These are phyloP conservation scores for Epizoanthus illoricatus DNA, from an alignment of 92 coral and sea anemone species.

Conservation along the genomic window DNA sequence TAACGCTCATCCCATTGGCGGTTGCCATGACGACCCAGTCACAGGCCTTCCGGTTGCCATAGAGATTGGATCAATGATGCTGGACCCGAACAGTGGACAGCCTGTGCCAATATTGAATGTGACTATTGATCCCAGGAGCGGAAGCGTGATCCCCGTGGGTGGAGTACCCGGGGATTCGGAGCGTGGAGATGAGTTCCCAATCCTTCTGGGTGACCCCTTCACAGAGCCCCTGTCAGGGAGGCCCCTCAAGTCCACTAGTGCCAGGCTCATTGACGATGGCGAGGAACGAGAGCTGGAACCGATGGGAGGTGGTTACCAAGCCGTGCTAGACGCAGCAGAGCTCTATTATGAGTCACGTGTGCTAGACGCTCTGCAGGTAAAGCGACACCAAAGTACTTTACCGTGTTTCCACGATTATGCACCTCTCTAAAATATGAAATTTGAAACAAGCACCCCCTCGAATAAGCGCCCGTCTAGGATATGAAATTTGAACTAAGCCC, in stretches of 20 bases:
- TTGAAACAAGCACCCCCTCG: too few species aligned
- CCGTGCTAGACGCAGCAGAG: slow-evolving; percentile 92
- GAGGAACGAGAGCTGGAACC: slow-evolving; percentile 92
- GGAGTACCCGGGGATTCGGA: slow-evolving; percentile 87
- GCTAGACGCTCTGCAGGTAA: slow-evolving; percentile 74
- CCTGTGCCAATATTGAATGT: slow-evolving; percentile 90
- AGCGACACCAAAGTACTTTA: not conserved
- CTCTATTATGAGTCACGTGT: slow-evolving; percentile 92
- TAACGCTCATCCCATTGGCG: slow-evolving; percentile 95
- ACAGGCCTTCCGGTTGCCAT: slow-evolving; percentile 97
- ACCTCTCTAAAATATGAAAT: too few species aligned
- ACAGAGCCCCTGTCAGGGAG: slow-evolving; percentile 88
- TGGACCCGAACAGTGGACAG: slow-evolving; percentile 86
- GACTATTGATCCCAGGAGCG: slow-evolving; percentile 84
- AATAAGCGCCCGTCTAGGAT: too few species aligned
- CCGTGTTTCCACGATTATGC: not conserved
- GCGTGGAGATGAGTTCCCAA: slow-evolving; percentile 92
- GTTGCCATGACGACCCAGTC: slow-evolving; percentile 93
- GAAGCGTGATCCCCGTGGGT: slow-evolving; percentile 93
- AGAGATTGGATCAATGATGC: slow-evolving; percentile 99
- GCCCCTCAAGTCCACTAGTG: slow-evolving; percentile 86
- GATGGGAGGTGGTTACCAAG: slow-evolving; percentile 95
- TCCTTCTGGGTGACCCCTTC: slow-evolving; percentile 79
- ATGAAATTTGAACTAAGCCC: too few species aligned
- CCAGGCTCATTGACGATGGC: slow-evolving; percentile 90